These are phyloP conservation scores for Tetramorium simillimum DNA, from an alignment of 1,140 invertebrate genomes.

Conservation along the genomic window DNA sequence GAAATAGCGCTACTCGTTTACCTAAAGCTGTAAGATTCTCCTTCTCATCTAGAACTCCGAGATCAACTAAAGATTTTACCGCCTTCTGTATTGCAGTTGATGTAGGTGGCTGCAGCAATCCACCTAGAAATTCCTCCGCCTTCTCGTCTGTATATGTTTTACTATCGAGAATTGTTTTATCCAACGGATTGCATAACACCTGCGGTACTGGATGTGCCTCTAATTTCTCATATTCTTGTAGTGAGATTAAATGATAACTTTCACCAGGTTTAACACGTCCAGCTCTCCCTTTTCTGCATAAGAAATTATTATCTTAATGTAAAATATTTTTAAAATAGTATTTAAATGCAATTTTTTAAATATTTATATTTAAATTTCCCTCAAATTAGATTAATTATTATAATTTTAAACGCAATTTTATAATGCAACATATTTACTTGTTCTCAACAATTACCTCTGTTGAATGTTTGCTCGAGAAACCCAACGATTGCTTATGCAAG, in stretches of 20 bases:
- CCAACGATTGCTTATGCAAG: constrained; percentile 82
- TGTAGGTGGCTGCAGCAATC: constrained; percentile 87
- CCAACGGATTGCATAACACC: constrained; percentile 87
- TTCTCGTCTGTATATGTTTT: constrained; percentile 86
- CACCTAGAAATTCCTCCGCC: constrained; percentile 84
- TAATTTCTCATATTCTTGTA: constrained; percentile 84
- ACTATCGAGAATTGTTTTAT: constrained; percentile 88
- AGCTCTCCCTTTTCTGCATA: constrained; percentile 87
- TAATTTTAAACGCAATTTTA: neutral
- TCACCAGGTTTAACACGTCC: constrained; percentile 91
- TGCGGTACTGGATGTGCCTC: constrained; percentile 87
- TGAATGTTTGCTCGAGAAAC: constrained; percentile 88
- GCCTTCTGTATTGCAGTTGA: constrained; percentile 83
- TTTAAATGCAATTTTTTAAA: constrained; percentile 4
- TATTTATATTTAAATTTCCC: neutral
- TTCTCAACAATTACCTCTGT: constrained; percentile 84
- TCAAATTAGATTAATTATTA: neutral
- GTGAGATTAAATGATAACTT: constrained; percentile 91
- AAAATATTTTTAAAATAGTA: neutral
- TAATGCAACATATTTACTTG: neutral
- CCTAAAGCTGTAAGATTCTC: constrained; percentile 88
- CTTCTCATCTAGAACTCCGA: constrained; percentile 86
- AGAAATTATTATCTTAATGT: constrained; percentile 21
- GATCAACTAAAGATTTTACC: constrained; percentile 84
- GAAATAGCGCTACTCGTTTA: constrained; percentile 84